Base-by-base conservation (phyloP, 2,888 invertebrate genomes). In the Ophioninae sp. region DNA sequence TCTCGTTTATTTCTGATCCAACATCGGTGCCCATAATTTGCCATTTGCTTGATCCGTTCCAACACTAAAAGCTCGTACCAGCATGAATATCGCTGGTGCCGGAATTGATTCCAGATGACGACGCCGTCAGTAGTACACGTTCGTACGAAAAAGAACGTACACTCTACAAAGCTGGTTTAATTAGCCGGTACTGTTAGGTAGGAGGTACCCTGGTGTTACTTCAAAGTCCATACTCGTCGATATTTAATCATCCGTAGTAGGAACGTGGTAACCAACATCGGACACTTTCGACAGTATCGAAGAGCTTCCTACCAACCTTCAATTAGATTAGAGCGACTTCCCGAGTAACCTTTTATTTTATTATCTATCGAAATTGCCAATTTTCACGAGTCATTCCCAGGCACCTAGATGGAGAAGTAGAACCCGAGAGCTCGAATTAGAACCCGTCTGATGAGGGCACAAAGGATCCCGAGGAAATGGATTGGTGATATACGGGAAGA, bases 11-110 rank as follows among this genome's bases (percentile, higher is more conserved):
- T n/a, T n/a, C n/a, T n/a, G n/a, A n/a, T n/a, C n/a, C n/a, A n/a
- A n/a, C n/a, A n/a, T n/a, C n/a, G n/a, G n/a, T n/a, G n/a, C n/a
- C n/a, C n/a, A n/a, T n/a, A n/a, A n/a, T n/a, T n/a, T n/a, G n/a
- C n/a, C n/a, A n/a, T n/a, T n/a, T n/a, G n/a, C n/a, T n/a, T n/a
- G n/a, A n/a, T n/a, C n/a, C n/a, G 23, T 85, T 84, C 83, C 86
- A 89, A 88, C 87, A 84, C 86, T 89, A 88, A 90, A 89, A 89
- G 89, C 88, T 65, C 81, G 21, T 77, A 59, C 81, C 73, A 59
- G 64, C 62, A 50, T 41, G 8, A 39, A 70, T n/a, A 70, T 30
- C 8, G 39, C 23, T 20, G 56, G n/a, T n/a, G n/a, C n/a, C n/a
- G n/a, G n/a, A n/a, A n/a, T 64, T 30, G 37, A 65, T 56, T 13